Percentiles rank a stretch among this genome's conserved stretches.
Evolutionary conservation across 2,888 invertebrate species (phyloP).

Genomic region (Rugalucina vietnamica): DNA sequence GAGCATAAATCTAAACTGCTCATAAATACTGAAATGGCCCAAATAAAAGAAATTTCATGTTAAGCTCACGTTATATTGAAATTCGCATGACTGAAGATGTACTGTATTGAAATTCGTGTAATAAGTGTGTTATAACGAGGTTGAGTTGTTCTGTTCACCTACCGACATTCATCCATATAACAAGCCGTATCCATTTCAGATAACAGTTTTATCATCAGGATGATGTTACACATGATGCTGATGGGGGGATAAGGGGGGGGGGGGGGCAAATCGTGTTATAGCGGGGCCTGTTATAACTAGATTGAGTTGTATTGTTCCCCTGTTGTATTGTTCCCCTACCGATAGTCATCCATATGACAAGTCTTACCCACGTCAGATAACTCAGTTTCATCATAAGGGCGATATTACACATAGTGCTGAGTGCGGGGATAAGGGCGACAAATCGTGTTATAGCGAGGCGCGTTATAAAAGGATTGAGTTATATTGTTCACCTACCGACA

Average conservation of each 20-base stretch:
- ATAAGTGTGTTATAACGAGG: no score
- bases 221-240: constrained; percentile 80
- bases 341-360: constrained; percentile 79
- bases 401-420: constrained; percentile 81
- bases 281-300: no score
- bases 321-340: no score
- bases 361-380: constrained; percentile 81
- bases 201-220: constrained; percentile 80
- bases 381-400: constrained; percentile 81
- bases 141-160: constrained; percentile 50
- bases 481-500: constrained; percentile 70
- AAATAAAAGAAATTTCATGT: no score
- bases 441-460: no score
- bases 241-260: constrained; percentile 79
- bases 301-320: no score
- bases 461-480: no score
- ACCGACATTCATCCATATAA: constrained; percentile 81
- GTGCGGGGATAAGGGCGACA: constrained; percentile 81
- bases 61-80: no score
- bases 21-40: no score
- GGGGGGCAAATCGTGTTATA: constrained; percentile 81
- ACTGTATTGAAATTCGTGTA: no score
- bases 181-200: constrained; percentile 81
- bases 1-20: no score
- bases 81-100: no score